Conservation (phyloP, 2,113 vertebrate species). For the Protobothrops mucrosquamatus region DNA sequence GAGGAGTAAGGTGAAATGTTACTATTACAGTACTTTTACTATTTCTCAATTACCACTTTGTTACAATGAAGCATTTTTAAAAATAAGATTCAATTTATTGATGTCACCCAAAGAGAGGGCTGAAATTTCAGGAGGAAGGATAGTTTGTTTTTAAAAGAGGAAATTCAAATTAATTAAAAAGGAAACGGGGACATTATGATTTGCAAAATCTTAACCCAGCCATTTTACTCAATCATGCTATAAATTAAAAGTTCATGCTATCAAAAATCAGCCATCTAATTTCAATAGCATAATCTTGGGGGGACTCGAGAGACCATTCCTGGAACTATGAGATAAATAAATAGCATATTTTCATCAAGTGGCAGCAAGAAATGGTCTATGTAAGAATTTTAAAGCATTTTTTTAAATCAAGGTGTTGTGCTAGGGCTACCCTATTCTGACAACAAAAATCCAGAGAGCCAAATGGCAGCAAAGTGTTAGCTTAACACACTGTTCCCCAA, state of each 20-base stretch:
- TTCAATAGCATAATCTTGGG: neutral
- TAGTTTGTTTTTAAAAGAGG: neutral
- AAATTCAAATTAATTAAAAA: neutral
- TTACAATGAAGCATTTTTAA: neutral
- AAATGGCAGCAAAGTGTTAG: neutral
- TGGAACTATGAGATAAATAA: neutral
- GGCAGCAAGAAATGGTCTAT: neutral
- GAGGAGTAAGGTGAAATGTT: neutral
- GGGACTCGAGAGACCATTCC: neutral
- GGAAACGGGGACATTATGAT: neutral
- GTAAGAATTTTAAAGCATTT: neutral
- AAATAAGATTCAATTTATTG: neutral
- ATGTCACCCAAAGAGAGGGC: neutral
- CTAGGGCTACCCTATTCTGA: neutral
- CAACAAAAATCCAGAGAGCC: neutral
- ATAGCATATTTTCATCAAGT: neutral
- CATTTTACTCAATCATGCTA: too few species aligned
- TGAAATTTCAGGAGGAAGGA: neutral
- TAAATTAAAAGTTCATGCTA: neutral
- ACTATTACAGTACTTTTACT: neutral
- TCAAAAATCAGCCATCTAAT: neutral
- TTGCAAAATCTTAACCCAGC: neutral
- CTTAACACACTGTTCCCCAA: neutral
- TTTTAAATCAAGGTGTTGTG: neutral
- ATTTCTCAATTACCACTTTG: neutral